Percentiles rank a stretch among this genome's conserved stretches.
Evolutionary conservation across 2,888 invertebrate species (phyloP).

Genomic region (Eudasyphora cyanicolor): DNA sequence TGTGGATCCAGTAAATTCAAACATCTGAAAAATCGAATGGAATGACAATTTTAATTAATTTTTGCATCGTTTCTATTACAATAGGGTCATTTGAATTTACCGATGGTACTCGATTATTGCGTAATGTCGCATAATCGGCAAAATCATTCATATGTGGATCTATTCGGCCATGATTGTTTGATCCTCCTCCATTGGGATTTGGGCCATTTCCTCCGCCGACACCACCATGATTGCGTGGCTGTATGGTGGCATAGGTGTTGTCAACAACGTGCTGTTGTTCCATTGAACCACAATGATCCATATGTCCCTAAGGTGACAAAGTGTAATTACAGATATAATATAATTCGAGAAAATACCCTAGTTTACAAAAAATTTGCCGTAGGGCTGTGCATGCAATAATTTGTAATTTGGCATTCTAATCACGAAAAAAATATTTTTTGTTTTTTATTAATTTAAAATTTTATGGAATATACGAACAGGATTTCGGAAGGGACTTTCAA

Average conservation of each 20-base stretch:
- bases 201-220: constrained; percentile 66
- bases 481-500: no score
- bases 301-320: constrained; percentile 70
- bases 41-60: no score
- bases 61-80: not conserved
- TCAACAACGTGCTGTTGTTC: constrained; percentile 79
- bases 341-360: not conserved
- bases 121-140: constrained; percentile 80
- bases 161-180: constrained; percentile 66
- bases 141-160: constrained; percentile 77
- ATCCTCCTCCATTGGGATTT: constrained; percentile 68
- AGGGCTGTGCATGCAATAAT: no score
- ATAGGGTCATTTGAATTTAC: constrained; percentile 67
- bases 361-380: not conserved
- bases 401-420: no score
- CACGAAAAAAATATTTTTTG: no score
- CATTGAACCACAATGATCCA: constrained; percentile 77
- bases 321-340: not conserved
- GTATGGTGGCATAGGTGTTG: constrained; percentile 80
- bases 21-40: constrained; percentile 73
- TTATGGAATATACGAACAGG: no score
- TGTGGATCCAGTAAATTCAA: constrained; percentile 84
- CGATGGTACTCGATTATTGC: constrained; percentile 79
- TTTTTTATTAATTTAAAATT: no score
- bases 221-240: constrained; percentile 77